Evolutionary conservation across 2,888 invertebrate genomes (phyloP).

Genomic region (Pelosia muscerda): DNA sequence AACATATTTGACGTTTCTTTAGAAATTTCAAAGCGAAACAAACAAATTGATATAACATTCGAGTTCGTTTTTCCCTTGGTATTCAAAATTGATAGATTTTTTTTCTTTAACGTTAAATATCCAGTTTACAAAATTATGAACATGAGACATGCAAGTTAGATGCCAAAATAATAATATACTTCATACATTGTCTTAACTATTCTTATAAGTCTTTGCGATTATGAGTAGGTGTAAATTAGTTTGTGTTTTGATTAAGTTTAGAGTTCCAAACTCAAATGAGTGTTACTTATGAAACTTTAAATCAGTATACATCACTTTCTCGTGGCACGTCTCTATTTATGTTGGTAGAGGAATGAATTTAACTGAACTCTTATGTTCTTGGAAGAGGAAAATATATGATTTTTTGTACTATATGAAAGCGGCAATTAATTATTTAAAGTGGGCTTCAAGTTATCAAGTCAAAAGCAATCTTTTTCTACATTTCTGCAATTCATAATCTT

Average conservation of each 20-base stretch:
- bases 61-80: background rate
- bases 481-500: slow-evolving; percentile 40
- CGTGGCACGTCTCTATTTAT: slow-evolving; percentile 16
- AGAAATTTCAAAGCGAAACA: background rate
- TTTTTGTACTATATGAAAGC: slow-evolving; percentile 11
- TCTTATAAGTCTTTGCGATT: background rate
- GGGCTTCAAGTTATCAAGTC: slow-evolving; percentile 15
- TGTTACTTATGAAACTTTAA: slow-evolving; percentile 23
- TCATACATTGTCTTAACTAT: background rate
- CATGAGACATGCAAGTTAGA: background rate
- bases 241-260: slow-evolving; percentile 23
- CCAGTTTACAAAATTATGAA: background rate
- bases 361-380: slow-evolving; percentile 24
- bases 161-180: background rate
- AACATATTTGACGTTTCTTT: background rate
- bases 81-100: background rate
- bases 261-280: slow-evolving; percentile 19
- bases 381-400: slow-evolving; percentile 13
- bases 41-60: background rate
- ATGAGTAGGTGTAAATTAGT: slow-evolving; percentile 6
- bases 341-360: slow-evolving; percentile 16
- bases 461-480: slow-evolving; percentile 41
- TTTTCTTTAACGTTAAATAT: background rate
- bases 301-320: background rate
- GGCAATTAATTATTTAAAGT: slow-evolving; percentile 21